These are phyloP conservation scores for Scylla paramamosain DNA, from an alignment of 1,140 invertebrate genomes.

Conservation along the genomic window DNA sequence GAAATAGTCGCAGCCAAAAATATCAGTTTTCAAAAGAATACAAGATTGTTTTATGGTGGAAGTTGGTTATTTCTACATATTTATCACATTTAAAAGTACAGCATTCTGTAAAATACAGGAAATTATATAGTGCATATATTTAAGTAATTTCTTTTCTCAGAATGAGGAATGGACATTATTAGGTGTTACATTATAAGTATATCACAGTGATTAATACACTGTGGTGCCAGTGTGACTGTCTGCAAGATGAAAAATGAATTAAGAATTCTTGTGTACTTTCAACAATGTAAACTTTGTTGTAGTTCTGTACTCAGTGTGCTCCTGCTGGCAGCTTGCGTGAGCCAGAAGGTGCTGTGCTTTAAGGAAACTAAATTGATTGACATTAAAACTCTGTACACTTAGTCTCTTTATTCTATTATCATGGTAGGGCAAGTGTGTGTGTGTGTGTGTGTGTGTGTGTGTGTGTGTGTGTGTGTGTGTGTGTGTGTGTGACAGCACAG, in stretches of 20 bases:
- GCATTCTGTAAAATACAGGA: slow-evolving; percentile 22
- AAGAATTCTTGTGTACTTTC: slow-evolving; percentile 8
- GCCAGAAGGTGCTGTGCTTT: not conserved
- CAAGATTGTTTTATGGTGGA: not conserved
- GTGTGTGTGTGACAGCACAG: not conserved
- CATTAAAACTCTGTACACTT: not conserved
- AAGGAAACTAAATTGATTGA: not conserved
- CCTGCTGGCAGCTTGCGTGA: not conserved
- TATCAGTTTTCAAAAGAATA: not conserved
- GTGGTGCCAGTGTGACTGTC: not conserved
- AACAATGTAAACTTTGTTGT: not conserved
- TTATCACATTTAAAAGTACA: not conserved
- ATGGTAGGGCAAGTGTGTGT: not conserved
- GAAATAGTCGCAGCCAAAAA: not conserved
- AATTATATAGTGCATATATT: slow-evolving; percentile 1
- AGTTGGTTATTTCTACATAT: not conserved
- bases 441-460: not conserved
- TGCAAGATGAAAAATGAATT: not conserved
- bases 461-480: not conserved
- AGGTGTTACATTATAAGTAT: not conserved
- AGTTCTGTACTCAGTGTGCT: not conserved
- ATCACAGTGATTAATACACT: slow-evolving; percentile 14
- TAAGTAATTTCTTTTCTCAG: slow-evolving; percentile 15
- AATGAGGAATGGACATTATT: slow-evolving; percentile 15
- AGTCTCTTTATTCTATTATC: not conserved